phyloP scores from a whole-genome alignment of 2,113 vertebrate species.

The Percina caprodes region DNA sequence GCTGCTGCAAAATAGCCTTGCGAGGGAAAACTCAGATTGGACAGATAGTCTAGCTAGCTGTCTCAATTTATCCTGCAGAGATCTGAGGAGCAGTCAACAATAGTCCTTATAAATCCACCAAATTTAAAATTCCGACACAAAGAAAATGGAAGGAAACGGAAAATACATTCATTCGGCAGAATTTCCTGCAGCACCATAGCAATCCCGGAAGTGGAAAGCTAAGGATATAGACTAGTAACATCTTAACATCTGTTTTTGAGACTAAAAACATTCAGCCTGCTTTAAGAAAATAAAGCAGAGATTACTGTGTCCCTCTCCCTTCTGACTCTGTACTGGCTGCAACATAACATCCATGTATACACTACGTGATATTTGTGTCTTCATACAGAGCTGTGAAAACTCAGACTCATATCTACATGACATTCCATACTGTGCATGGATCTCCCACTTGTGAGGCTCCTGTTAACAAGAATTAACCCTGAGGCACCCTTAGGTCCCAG shows the following conservation, averaged over 20 bases:
- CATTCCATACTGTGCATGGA: slow-evolving; percentile 39
- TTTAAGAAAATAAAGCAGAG: slow-evolving; percentile 10
- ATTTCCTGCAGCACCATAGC: too few relatives aligned
- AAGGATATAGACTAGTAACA: too few relatives aligned
- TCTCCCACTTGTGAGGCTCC: slow-evolving; percentile 16
- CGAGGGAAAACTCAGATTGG: too few relatives aligned
- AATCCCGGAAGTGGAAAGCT: too few relatives aligned
- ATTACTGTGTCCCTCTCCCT: background rate
- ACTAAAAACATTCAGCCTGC: background rate
- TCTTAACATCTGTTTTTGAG: background rate
- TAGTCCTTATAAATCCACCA: too few relatives aligned
- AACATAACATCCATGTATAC: background rate
- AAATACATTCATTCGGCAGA: too few relatives aligned
- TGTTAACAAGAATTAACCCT: slow-evolving; percentile 25
- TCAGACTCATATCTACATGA: slow-evolving; percentile 41
- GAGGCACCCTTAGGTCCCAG: slow-evolving; percentile 39
- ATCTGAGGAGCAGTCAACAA: too few relatives aligned
- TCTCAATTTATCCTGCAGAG: too few relatives aligned
- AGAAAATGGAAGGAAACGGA: too few relatives aligned
- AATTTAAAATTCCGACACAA: too few relatives aligned
- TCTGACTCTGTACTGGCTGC: background rate
- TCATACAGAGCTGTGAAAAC: slow-evolving; percentile 55
- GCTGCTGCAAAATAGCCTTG: too few relatives aligned
- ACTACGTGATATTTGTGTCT: slow-evolving; percentile 50
- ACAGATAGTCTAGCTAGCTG: too few relatives aligned